Percentiles rank a stretch among this genome's conserved stretches.
These are phyloP conservation scores for Uropsilus gracilis DNA, from an alignment of 2,113 vertebrate genomes.

Conservation along the genomic window DNA sequence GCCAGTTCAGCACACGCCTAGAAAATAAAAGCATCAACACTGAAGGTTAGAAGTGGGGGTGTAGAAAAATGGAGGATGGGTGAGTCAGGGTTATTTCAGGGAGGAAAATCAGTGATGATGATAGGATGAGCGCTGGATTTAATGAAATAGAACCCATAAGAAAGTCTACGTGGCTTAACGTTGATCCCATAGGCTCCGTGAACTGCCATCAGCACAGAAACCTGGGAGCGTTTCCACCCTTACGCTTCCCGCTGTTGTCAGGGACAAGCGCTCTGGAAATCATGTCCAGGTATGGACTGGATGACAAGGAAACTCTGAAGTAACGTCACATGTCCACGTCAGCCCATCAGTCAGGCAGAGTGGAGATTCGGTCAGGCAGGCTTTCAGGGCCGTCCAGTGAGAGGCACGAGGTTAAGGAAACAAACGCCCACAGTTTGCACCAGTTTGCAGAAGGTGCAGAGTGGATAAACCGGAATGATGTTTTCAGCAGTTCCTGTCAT, in stretches of 20 bases:
- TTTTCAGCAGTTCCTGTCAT: neutral
- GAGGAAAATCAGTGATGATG: constrained; percentile 14
- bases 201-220: neutral
- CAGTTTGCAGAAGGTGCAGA: neutral
- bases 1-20: neutral
- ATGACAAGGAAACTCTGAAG: neutral
- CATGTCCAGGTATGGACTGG: neutral
- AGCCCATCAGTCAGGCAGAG: neutral
- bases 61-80: neutral
- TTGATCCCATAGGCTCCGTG: neutral
- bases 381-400: neutral
- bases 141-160: neutral
- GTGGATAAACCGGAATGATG: neutral
- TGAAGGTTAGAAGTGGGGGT: constrained; percentile 10
- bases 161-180: neutral
- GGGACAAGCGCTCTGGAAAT: neutral
- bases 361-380: neutral
- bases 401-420: neutral
- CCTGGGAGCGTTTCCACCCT: neutral
- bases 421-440: neutral
- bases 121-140: neutral
- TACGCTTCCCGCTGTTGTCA: neutral
- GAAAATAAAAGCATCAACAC: constrained; percentile 1
- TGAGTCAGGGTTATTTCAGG: neutral
- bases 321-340: neutral